Base-by-base conservation (phyloP, 2,113 vertebrate genomes). In the Leptodactylus fuscus region DNA sequence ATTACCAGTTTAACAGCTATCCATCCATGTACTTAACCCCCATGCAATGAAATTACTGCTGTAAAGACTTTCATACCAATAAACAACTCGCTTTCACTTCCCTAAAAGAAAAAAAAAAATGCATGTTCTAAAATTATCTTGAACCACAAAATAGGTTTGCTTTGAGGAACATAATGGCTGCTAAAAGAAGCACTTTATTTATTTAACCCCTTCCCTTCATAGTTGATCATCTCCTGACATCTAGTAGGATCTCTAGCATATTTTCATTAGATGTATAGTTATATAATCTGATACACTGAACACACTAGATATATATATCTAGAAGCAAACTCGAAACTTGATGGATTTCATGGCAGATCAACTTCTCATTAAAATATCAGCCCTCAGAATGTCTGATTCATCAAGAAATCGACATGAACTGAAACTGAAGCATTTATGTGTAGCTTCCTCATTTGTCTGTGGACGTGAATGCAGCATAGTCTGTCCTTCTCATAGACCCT, bases 341-440 rank as follows among this genome's bases (percentile, higher is more conserved):
- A 12, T 73, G 9, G 13, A 27, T 13, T 73, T 46, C 15, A n/a
- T 46, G 38, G 70, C 11, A 73, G 46, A 46, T 44, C 18, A 71
- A 41, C 20, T 71, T 71, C 1, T 27, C n/a, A 73, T 73, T 24
- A 73, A n/a, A 46, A 44, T 46, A 10, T 73, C 38, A 73, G 20
- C 20, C 38, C 3, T 15, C 20, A 44, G n/a, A 73, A 24, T 24
- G 70, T 11, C 3, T 44, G 20, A 44, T 73, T 73, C 69, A 73
- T 44, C 9, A 73, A 13, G 34, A 73, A 44, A n/a, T 7, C 67
- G 75, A 87, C 87, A 92, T 91, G 81, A 91, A 89, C 92, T 92
- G 90, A 92, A 92, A 93, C 92, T 92, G 93, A 81, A 89, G 90
- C 36, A 1, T 89, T 93, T 91, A 88, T 15, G 88, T n/a, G 87